Base-by-base conservation (phyloP, 2,113 vertebrate species). In the Cynopterus brachyotis region DNA sequence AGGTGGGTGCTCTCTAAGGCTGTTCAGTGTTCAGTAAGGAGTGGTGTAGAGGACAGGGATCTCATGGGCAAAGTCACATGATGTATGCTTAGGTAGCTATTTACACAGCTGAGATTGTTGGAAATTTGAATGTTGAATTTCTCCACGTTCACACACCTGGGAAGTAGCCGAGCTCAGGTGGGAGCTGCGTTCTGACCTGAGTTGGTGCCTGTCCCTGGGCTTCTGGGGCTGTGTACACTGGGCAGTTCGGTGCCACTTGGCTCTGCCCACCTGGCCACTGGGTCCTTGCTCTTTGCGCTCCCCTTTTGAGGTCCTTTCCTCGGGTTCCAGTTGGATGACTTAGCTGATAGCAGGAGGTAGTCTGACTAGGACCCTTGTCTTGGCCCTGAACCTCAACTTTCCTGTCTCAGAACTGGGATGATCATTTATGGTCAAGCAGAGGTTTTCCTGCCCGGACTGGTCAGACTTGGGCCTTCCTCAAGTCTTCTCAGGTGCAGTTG, bases 221-320 rank as follows among this genome's bases (percentile, higher is more conserved):
- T 50, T 66, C 35, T 2, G 66, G 35, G 76, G 11, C 55, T 24
- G 0, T n/a, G 6, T 9, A 4, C 2, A 0, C 12, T 22, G 5
- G 15, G 9, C 67, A 30, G 6, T 80, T 5, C 1, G 10, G 4
- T 40, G 19, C 57, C 11, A 1, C 9, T 4, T 45, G 62, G 28
- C 16, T 50, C 64, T 83, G 55, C 20, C 55, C 42, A 15, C 5
- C 16, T 26, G 32, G 47, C 69, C 2, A 6, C 82, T 20, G 22
- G 28, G 22, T 59, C 82, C 50, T 64, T 89, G 19, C n/a, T 73
- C 24, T 35, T 19, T 40, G 9, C 42, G 53, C 19, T 64, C 2
- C 37, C 53, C n/a, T 70, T 37, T 94, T 60, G 17, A 37, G 47
- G 66, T 80, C 22, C n/a, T 42, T 76, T 45, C 57, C 30, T 91